Conservation (phyloP, 2,888 invertebrate genomes). For the Cantharis lateralis region DNA sequence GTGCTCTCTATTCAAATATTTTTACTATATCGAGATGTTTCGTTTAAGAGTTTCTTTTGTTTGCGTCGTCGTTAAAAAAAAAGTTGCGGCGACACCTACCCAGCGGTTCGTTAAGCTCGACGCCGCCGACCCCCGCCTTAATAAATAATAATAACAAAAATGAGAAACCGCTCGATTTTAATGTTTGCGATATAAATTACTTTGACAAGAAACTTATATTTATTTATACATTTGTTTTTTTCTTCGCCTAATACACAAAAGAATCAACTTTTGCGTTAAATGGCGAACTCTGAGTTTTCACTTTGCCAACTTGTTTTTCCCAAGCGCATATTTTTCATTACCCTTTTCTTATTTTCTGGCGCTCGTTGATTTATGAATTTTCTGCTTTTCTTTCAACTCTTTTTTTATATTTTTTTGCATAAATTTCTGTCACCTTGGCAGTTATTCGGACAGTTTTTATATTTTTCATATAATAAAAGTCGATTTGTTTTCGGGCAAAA, state of each 20-base stretch:
- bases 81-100: not conserved
- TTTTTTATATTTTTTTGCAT: conserved; percentile 28
- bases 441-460: conserved; percentile 29
- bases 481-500: conserved; percentile 10
- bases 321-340: conserved; percentile 26
- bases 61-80: not conserved
- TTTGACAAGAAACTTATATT: not conserved
- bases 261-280: conserved; percentile 8
- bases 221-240: conserved; percentile 13
- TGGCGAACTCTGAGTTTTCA: conserved; percentile 10
- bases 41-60: not conserved
- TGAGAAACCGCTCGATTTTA: not conserved
- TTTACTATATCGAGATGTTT: not conserved
- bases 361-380: conserved; percentile 28
- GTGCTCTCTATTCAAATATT: not conserved
- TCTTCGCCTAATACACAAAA: conserved; percentile 6
- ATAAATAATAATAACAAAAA: not conserved
- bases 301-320: conserved; percentile 26
- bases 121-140: not conserved
- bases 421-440: conserved; percentile 32
- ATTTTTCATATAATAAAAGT: conserved; percentile 28
- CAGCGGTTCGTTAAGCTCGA: not conserved
- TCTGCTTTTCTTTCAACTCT: conserved; percentile 19
- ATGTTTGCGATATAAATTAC: not conserved
- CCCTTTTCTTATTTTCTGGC: conserved; percentile 22